Conservation (phyloP, 2,113 vertebrate genomes). For the Eurystomus gularis region DNA sequence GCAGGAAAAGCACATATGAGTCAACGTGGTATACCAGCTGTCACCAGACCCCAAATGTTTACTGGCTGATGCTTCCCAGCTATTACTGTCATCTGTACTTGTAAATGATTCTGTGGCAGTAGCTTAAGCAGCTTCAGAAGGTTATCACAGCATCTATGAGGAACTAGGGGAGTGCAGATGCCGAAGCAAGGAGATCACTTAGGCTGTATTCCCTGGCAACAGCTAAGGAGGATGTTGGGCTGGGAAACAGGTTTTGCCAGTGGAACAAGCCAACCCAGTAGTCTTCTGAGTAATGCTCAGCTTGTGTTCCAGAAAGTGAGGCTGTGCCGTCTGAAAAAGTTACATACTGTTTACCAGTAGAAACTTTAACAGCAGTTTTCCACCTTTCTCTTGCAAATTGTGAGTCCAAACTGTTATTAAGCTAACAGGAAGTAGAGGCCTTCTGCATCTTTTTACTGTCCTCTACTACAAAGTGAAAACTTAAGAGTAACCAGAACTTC, state of each 20-base stretch:
- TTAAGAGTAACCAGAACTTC: background rate
- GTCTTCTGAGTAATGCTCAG: background rate
- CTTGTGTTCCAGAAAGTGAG: background rate
- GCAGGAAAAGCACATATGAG: background rate
- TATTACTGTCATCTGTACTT: background rate
- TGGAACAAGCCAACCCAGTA: background rate
- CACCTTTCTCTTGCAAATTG: background rate
- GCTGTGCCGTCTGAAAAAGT: background rate
- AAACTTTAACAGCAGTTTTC: background rate
- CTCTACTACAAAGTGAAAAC: background rate
- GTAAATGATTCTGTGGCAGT: background rate
- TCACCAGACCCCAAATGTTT: background rate
- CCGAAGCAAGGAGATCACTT: background rate
- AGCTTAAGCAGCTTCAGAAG: background rate
- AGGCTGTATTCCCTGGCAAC: background rate
- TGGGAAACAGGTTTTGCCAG: slow-evolving; percentile 19
- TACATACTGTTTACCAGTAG: background rate
- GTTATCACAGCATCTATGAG: background rate
- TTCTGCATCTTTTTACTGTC: background rate
- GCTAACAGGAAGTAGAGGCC: background rate
- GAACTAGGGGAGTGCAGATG: background rate
- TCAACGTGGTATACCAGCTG: background rate
- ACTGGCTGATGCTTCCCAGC: background rate
- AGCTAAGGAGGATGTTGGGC: background rate
- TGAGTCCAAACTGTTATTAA: background rate